Evolutionary conservation across 2,113 vertebrate genomes (phyloP).

Genomic region (Coptodon rendalli): DNA sequence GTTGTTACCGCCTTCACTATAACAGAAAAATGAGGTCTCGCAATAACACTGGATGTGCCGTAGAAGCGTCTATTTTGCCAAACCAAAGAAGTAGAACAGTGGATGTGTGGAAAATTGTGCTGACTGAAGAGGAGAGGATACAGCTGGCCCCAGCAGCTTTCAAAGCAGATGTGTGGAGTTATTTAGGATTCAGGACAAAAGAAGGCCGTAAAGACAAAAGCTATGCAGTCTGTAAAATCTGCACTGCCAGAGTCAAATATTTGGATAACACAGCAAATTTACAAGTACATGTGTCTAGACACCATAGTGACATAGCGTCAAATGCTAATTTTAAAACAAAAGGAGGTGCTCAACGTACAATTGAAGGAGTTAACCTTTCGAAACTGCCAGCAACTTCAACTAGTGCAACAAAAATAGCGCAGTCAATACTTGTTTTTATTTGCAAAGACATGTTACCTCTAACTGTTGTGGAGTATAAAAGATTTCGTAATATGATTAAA

Average conservation of each 20-base stretch:
- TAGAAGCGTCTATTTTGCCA: neutral
- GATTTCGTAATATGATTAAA: accelerated
- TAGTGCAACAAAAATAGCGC: neutral
- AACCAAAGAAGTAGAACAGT: neutral
- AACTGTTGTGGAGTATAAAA: neutral
- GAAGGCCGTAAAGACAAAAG: neutral
- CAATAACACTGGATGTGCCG: neutral
- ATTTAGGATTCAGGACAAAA: neutral
- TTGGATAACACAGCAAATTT: neutral
- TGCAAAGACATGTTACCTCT: neutral
- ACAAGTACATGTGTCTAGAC: neutral
- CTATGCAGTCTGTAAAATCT: neutral
- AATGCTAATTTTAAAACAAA: neutral
- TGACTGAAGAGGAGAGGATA: neutral
- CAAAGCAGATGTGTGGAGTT: neutral
- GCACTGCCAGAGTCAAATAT: neutral
- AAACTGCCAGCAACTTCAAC: neutral
- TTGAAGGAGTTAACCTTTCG: neutral
- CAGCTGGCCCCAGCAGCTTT: neutral
- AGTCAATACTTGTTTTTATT: neutral
- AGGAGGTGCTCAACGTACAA: neutral
- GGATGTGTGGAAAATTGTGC: neutral
- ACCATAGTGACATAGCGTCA: neutral
- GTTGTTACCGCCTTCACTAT: neutral
- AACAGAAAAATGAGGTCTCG: neutral